Conservation (phyloP, 2,113 vertebrate species). For the Xiphophorus hellerii region DNA sequence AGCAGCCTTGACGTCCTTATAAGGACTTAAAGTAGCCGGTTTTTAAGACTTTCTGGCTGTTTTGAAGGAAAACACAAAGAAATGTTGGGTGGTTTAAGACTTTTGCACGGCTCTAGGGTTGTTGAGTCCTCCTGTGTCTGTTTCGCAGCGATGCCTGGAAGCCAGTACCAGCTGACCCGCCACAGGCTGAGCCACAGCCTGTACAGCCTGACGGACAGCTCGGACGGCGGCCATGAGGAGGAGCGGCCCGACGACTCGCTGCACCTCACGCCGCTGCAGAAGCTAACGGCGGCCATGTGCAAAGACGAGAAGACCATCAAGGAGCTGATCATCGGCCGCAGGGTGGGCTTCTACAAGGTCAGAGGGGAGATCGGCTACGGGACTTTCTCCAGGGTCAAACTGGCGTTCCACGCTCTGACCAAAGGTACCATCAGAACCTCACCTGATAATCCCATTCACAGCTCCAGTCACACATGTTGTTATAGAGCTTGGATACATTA, state of each 20-base stretch:
- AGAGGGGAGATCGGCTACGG: conserved; percentile 93
- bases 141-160: conserved; percentile 54
- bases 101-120: neutral
- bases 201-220: conserved; percentile 82
- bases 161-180: conserved; percentile 42
- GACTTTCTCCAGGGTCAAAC: conserved; percentile 95
- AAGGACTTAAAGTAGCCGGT: too few species aligned
- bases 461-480: too few species aligned
- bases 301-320: conserved; percentile 88
- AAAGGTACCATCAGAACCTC: conserved; percentile 82
- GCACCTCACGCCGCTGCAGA: conserved; percentile 86
- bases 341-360: conserved; percentile 93
- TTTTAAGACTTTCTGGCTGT: too few species aligned
- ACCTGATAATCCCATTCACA: neutral
- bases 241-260: conserved; percentile 58
- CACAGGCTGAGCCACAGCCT: conserved; percentile 48
- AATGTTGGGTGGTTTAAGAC: neutral
- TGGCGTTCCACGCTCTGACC: conserved; percentile 91
- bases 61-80: too few species aligned
- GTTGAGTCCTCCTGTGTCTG: neutral
- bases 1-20: too few species aligned
- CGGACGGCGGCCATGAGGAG: conserved; percentile 61
- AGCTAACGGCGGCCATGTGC: conserved; percentile 87
- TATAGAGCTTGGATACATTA: too few species aligned
- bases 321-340: conserved; percentile 90